Conservation (phyloP, 2,113 vertebrate species). For the Geococcyx californianus region DNA sequence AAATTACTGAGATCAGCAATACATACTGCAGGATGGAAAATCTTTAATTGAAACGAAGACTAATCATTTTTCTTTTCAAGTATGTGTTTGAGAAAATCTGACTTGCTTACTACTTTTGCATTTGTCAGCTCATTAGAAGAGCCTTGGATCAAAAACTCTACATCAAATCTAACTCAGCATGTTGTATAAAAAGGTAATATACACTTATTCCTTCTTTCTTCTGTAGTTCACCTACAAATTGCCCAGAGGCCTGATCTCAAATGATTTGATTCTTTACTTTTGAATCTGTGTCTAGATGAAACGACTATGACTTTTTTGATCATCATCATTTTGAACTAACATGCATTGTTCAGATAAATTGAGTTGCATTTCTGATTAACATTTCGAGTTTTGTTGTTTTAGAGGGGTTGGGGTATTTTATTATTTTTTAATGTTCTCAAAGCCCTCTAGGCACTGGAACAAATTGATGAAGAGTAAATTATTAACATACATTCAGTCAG, state of each 20-base stretch:
- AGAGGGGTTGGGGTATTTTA: not conserved
- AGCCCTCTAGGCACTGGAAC: conserved; percentile 1
- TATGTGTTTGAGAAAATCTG: not conserved
- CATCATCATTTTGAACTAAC: not conserved
- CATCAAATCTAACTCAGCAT: not conserved
- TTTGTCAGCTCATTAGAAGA: not conserved
- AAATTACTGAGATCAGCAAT: not conserved
- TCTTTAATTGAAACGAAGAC: not conserved
- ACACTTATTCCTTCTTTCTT: not conserved
- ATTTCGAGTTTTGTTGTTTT: not conserved
- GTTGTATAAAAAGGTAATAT: not conserved
- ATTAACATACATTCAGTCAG: not conserved
- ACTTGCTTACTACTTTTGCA: not conserved
- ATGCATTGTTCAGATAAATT: not conserved
- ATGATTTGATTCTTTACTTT: not conserved
- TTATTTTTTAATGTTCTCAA: not conserved
- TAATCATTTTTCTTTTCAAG: not conserved
- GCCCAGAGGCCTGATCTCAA: not conserved
- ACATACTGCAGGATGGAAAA: not conserved
- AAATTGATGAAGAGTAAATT: conserved; percentile 47
- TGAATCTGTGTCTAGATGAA: not conserved
- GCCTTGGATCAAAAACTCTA: not conserved
- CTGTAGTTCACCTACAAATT: not conserved
- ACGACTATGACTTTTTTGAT: not conserved
- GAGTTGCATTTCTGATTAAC: not conserved